phyloP scores from a whole-genome alignment of 1,140 invertebrate species.

The Lysiphlebus fabarum region DNA sequence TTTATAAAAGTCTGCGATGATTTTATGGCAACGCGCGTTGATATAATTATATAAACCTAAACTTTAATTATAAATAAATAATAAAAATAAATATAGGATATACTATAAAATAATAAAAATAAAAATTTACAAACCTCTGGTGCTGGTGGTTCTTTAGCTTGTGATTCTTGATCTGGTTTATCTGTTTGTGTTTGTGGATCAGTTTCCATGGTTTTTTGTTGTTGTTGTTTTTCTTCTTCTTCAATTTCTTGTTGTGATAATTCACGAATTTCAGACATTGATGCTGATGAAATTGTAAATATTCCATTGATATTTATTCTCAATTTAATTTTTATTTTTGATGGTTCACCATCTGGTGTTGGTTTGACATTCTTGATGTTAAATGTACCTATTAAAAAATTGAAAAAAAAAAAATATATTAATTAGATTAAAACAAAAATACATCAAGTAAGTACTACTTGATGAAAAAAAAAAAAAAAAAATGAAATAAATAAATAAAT shows the following conservation, averaged over 20 bases:
- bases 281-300: conserved; percentile 80
- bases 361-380: conserved; percentile 82
- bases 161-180: conserved; percentile 50
- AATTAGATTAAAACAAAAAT: too few relatives aligned
- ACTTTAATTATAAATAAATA: background rate
- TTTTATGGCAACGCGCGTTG: conserved; percentile 18
- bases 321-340: conserved; percentile 95
- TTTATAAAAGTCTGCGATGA: conserved; percentile 18
- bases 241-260: conserved; percentile 60
- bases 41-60: background rate
- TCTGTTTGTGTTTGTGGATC: conserved; percentile 49
- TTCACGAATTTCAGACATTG: conserved; percentile 80
- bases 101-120: background rate
- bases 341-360: conserved; percentile 78
- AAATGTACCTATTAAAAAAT: conserved; percentile 82
- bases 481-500: conserved; percentile 18
- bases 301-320: conserved; percentile 91
- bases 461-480: too few relatives aligned
- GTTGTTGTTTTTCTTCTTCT: conserved; percentile 53
- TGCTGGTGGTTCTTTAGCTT: conserved; percentile 53
- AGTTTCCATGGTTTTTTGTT: conserved; percentile 55
- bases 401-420: too few relatives aligned
- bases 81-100: background rate
- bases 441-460: too few relatives aligned
- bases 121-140: conserved; percentile 49